Conservation (phyloP, 2,797 vertebrate genomes). For the Pantherophis vulpinus region DNA sequence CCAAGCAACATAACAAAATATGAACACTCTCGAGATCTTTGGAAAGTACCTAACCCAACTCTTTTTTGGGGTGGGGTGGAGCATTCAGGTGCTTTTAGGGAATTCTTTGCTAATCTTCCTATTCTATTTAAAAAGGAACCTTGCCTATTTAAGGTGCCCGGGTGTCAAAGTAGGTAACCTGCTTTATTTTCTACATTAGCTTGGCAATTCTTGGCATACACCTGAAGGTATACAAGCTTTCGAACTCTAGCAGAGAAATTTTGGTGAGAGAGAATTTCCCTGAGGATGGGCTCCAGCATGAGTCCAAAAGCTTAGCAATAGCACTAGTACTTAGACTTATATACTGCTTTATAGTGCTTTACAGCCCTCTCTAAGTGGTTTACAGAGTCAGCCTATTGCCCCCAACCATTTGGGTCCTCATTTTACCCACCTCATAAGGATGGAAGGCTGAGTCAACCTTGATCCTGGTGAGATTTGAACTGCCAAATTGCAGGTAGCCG, state of each 20-base stretch:
- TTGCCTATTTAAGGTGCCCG: neutral
- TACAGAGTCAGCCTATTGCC: no score
- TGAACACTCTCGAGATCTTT: neutral
- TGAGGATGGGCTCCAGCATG: neutral
- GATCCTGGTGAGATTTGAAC: no score
- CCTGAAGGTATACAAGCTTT: neutral
- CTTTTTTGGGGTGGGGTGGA: neutral
- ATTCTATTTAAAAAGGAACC: neutral
- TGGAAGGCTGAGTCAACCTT: no score
- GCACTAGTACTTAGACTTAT: no score
- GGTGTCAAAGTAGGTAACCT: neutral
- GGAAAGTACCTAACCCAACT: neutral
- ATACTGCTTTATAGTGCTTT: no score
- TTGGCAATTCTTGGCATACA: neutral
- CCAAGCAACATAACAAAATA: neutral
- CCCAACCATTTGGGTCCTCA: no score
- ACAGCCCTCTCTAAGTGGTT: no score
- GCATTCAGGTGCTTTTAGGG: neutral
- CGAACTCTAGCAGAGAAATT: neutral
- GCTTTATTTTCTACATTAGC: neutral
- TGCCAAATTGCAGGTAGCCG: no score
- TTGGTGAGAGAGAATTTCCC: neutral
- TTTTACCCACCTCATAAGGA: no score
- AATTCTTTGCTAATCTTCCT: neutral
- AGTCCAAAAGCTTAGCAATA: no score